Evolutionary conservation across 2,797 vertebrate genomes (phyloP).

Genomic region (Phalloptychus januarius): DNA sequence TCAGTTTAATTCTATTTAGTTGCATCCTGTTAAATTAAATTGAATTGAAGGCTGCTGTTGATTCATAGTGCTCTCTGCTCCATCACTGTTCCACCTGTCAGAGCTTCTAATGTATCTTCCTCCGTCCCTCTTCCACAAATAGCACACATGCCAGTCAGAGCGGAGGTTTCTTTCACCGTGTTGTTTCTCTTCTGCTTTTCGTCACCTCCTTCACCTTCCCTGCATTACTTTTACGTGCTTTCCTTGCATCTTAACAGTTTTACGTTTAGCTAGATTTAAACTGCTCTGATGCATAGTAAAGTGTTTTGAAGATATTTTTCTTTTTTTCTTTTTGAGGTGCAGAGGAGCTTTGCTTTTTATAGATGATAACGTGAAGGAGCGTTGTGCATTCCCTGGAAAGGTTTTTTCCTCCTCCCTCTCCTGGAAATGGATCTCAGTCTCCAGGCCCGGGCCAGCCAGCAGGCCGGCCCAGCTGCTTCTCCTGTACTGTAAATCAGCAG

Average conservation of each 20-base stretch:
- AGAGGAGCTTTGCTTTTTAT: conserved; percentile 33
- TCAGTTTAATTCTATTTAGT: background rate
- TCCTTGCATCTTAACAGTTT: background rate
- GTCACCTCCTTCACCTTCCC: conserved; percentile 12
- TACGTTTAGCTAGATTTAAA: background rate
- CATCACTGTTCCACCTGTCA: conserved; percentile 19
- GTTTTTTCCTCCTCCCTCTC: background rate
- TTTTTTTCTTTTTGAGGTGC: background rate
- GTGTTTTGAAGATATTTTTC: no score
- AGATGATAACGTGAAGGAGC: conserved; percentile 26
- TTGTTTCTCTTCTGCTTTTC: conserved; percentile 43
- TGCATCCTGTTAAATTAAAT: background rate
- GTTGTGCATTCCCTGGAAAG: conserved; percentile 4
- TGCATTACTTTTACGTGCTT: background rate
- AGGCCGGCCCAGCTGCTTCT: conserved; percentile 13
- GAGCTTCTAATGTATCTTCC: conserved; percentile 8
- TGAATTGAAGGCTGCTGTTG: background rate
- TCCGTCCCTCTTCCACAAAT: conserved; percentile 46
- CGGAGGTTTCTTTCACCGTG: background rate
- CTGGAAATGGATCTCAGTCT: conserved; percentile 12
- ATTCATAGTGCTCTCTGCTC: background rate
- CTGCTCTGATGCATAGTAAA: background rate
- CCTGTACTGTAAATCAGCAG: conserved; percentile 52
- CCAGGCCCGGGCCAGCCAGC: background rate
- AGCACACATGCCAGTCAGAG: conserved; percentile 33